Evolutionary conservation across 2,888 invertebrate genomes (phyloP), one percentile per base, ranked within the genome.

Genomic region (Cryptocephalus moraei): DNA sequence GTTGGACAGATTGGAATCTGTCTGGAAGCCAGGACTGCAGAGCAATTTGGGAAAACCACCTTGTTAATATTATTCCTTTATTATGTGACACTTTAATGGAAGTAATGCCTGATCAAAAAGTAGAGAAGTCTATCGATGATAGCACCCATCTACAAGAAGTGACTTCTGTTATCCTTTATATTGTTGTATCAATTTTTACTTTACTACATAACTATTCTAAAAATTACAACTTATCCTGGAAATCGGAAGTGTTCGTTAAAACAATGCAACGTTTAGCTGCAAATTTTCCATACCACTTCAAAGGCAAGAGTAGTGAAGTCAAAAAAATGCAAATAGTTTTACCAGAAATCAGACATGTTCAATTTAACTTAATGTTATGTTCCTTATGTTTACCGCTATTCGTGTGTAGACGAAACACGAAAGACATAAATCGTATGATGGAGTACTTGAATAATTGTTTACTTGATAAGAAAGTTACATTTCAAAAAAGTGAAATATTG

Each of bases 31-130:
- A n/a, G 31, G 31, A 48, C 33, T 12, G 32, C 32, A 36, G 44
- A 41, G 36, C n/a, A 34, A 38, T 9, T 41, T 33, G 11, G 46
- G 73, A 75, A 46, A 75, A 75, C 43, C 85, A 87, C 64, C 73
- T 83, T 32, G 73, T 78, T 49, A 78, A 79, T 33, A 70, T 91
- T 41, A 75, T 91, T 70, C 88, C 91, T 1, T 70, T 92, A 22
- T 73, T 92, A 46, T 77, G 85, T 64, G 89, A 91, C 65, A 85
- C 86, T 43, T 92, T 91, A 90, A 67, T 88, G 22, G 92, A 92
- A 74, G 84, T 83, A 10, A 74, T 79, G 42, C 82, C 86, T 1
- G 62, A 63, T 50, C 56, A 56, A 43, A 52, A 57, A 45, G 44
- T 43, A n/a, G n/a, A n/a, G 36, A 55, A 52, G 43, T 32, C 40